phyloP scores from a whole-genome alignment of 2,113 vertebrate species.

The Chiloscyllium plagiosum region DNA sequence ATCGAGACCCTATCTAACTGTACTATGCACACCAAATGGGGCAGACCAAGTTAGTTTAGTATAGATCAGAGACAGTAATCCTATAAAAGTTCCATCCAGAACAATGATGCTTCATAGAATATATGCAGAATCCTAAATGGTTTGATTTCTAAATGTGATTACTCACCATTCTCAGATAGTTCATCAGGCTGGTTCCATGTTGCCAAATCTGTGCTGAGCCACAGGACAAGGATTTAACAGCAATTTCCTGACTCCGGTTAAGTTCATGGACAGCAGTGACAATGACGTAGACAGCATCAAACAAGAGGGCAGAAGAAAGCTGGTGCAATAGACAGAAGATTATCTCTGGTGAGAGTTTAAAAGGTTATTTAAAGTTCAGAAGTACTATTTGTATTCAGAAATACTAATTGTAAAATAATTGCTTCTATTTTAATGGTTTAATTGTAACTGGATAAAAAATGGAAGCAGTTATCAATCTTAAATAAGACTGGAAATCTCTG shows the following conservation, averaged over 20 bases:
- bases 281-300: conserved; percentile 84
- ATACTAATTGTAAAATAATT: not conserved
- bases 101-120: not conserved
- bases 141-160: not conserved
- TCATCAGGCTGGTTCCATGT: conserved; percentile 97
- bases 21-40: not conserved
- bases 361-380: not conserved
- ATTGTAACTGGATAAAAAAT: not conserved
- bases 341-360: not conserved
- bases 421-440: not conserved
- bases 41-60: too few relatives aligned
- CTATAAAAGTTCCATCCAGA: not conserved
- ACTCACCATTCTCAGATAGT: conserved; percentile 97
- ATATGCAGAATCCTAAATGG: not conserved
- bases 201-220: conserved; percentile 98
- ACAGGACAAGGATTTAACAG: conserved; percentile 89
- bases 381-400: not conserved
- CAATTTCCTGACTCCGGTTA: conserved; percentile 95
- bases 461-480: not conserved
- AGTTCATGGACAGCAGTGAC: conserved; percentile 88
- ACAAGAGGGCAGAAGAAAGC: conserved; percentile 89
- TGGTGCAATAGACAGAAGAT: conserved; percentile 42
- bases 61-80: not conserved
- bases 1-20: not conserved
- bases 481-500: not conserved